Percentiles rank a stretch among this genome's conserved stretches.
phyloP scores from a whole-genome alignment of 2,888 invertebrate species.

The Oligia latruncula region DNA sequence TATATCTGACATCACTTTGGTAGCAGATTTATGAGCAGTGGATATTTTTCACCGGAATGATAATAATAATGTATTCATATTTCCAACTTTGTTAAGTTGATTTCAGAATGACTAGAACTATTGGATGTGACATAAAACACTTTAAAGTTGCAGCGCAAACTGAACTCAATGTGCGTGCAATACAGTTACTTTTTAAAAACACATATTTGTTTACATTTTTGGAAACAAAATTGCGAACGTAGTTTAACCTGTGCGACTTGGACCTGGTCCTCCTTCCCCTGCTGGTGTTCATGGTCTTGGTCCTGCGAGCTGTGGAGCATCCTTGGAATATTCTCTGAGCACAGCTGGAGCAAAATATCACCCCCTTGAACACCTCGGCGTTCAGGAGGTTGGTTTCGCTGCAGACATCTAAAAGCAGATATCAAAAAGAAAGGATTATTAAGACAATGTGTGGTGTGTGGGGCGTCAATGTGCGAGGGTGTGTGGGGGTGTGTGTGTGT shows the following conservation, averaged over 20 bases:
- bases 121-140: no score
- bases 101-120: no score
- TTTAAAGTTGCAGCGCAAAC: no score
- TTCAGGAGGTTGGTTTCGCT: constrained; percentile 79
- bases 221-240: no score
- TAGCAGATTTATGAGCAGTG: background rate
- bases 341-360: constrained; percentile 82
- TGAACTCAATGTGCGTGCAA: no score
- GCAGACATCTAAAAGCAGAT: constrained; percentile 77
- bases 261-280: constrained; percentile 63
- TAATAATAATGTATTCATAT: no score
- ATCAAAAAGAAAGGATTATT: background rate
- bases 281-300: constrained; percentile 63
- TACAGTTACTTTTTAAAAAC: no score
- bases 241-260: constrained; percentile 42
- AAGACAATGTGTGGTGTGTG: background rate
- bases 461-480: no score
- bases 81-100: no score
- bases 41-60: background rate
- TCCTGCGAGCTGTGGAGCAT: constrained; percentile 74
- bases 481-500: no score
- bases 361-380: constrained; percentile 83
- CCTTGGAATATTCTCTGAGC: constrained; percentile 82
- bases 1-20: no score
- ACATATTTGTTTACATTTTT: no score